These are phyloP conservation scores for Jacana jacana DNA, from an alignment of 2,113 vertebrate species.

Conservation along the genomic window DNA sequence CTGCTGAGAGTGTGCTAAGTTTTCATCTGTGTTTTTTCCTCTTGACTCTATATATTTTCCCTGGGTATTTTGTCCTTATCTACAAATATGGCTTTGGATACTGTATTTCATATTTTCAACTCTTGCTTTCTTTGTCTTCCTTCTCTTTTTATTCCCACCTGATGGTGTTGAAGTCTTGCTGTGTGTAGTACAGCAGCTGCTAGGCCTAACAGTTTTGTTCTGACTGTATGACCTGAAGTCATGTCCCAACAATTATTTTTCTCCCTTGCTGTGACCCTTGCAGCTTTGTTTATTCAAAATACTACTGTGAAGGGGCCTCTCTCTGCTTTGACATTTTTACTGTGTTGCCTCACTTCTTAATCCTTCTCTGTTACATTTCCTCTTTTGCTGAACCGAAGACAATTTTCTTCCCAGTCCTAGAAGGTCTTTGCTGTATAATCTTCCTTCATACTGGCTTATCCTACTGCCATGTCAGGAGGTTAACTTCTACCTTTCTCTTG, in stretches of 20 bases:
- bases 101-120: not conserved
- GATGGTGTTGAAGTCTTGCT: not conserved
- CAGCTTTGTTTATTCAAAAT: constrained; percentile 10
- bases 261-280: not conserved
- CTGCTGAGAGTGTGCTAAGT: not conserved
- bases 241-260: not conserved
- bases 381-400: constrained; percentile 20
- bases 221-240: not conserved
- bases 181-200: not conserved
- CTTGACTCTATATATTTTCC: not conserved
- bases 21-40: not conserved
- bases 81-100: not conserved
- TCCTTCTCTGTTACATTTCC: not conserved
- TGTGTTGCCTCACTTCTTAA: not conserved
- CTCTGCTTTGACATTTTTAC: not conserved
- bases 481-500: constrained; percentile 44
- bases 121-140: not conserved
- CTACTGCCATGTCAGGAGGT: constrained; percentile 42
- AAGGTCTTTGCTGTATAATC: constrained; percentile 1
- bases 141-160: not conserved
- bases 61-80: not conserved
- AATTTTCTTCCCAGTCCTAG: not conserved
- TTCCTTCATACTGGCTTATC: constrained; percentile 12
- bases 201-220: not conserved
- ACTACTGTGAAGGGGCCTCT: not conserved